Evolutionary conservation across 1,140 invertebrate species (phyloP), one percentile per base, ranked within the genome.

Genomic region (Drosophila parvula): DNA sequence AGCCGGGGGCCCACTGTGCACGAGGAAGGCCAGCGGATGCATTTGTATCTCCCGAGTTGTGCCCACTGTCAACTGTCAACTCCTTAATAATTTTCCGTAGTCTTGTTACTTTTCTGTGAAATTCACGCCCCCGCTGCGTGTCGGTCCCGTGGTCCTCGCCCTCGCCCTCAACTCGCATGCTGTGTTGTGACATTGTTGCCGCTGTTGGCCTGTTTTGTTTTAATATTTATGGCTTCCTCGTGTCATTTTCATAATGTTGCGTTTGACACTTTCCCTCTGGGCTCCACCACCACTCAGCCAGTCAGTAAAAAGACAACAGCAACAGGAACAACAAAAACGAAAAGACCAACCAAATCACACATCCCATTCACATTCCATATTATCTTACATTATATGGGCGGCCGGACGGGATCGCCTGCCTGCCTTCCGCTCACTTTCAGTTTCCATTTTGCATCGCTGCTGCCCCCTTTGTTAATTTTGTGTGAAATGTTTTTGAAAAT

Each of bases 211-310:
- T 64, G 76, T 61, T 81, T 78, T 78, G 63, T 53, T 77, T 85
- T 65, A 79, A 90, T 89, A 91, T 91, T 91, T 91, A 91, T 90
- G 86, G 85, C 85, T 91, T 91, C 90, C 90, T 88, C 75, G 75
- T 85, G 90, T 91, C 90, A 90, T 91, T 90, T 91, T 91, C 80
- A 81, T 84, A 91, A 88, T 91, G 81, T 84, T 84, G 84, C 81
- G 69, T 90, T 91, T 91, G 90, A 91, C 90, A 91, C 90, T 82
- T 90, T 91, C 85, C 78, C 77, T 79, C 68, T 73, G 56, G 73
- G 55, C 79, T 58, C 43, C 81, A 59, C 62, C 81, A 59, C 62
- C 43, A 58, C 51, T 50, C 63, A 30, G 34, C 12, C 32, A 40
- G 27, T 32, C 32, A 40, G 27, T 32, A 41, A n/a, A 30, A 55